Conservation (phyloP, 2,113 vertebrate species). For the Psettodes erumei region DNA sequence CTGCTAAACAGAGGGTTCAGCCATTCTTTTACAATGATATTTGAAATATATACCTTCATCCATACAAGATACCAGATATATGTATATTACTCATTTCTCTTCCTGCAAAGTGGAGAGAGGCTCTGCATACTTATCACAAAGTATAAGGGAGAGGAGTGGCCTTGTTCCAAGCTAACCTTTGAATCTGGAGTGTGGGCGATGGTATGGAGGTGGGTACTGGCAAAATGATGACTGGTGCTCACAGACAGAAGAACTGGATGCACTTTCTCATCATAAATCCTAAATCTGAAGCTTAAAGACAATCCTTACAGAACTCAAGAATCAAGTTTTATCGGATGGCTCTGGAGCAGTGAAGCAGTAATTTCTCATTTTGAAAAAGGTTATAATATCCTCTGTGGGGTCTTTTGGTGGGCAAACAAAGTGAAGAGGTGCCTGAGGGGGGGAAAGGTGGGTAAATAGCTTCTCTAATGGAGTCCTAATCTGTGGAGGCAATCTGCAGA, state of each 20-base stretch:
- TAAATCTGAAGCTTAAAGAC: slow-evolving; percentile 35
- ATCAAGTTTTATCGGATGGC: slow-evolving; percentile 50
- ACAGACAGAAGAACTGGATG: slow-evolving; percentile 32
- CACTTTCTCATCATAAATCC: slow-evolving; percentile 33
- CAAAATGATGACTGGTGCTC: slow-evolving; percentile 60
- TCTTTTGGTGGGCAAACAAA: slow-evolving; percentile 79
- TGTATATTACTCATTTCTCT: too few species aligned
- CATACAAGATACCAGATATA: not conserved
- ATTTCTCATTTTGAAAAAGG: slow-evolving; percentile 72
- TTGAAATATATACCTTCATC: not conserved
- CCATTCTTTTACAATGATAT: slow-evolving; percentile 18
- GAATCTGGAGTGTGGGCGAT: slow-evolving; percentile 49
- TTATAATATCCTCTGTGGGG: slow-evolving; percentile 68
- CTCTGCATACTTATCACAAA: slow-evolving; percentile 50
- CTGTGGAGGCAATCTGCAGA: slow-evolving; percentile 81
- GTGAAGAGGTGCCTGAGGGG: slow-evolving; percentile 72
- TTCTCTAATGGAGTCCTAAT: slow-evolving; percentile 84
- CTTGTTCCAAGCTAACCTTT: slow-evolving; percentile 69
- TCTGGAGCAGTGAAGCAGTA: slow-evolving; percentile 54
- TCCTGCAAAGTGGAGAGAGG: too few species aligned
- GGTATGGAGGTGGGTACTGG: slow-evolving; percentile 49
- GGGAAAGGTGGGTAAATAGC: slow-evolving; percentile 80
- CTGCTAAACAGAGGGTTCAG: slow-evolving; percentile 19
- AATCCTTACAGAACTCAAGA: slow-evolving; percentile 25
- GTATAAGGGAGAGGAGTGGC: slow-evolving; percentile 37